A percentile compares a stretch with the other conserved stretches of the same genome.
These are phyloP conservation scores for Helarctos malayanus DNA, from an alignment of 2,797 vertebrate species.

Conservation along the genomic window DNA sequence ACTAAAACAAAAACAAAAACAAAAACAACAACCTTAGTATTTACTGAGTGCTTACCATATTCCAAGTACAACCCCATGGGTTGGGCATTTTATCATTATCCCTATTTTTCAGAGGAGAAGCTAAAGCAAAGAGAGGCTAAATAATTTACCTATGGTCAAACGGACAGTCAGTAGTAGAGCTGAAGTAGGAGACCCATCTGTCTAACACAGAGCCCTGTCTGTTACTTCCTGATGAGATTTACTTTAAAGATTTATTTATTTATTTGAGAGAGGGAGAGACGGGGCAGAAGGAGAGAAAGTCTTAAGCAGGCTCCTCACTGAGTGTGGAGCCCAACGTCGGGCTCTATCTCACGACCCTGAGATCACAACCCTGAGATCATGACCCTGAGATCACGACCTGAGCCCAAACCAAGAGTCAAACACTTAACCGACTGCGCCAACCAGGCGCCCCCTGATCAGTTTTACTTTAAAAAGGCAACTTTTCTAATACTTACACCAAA, in stretches of 20 bases:
- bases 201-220: neutral
- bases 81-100: neutral
- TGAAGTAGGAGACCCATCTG: neutral
- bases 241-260: neutral
- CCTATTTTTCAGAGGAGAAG: neutral
- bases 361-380: too few species aligned
- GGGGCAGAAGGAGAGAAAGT: neutral
- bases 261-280: neutral
- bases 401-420: neutral
- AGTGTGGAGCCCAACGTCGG: too few species aligned
- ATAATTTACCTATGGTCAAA: neutral
- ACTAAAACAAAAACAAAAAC: neutral
- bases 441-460: neutral
- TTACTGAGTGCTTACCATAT: neutral
- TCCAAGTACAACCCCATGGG: neutral
- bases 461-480: constrained; percentile 9
- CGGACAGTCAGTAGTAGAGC: neutral
- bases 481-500: neutral
- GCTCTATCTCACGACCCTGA: too few species aligned
- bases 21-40: neutral
- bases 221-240: neutral
- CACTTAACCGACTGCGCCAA: neutral
- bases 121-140: neutral
- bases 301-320: neutral
- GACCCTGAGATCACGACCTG: neutral